Evolutionary conservation across 1,140 invertebrate genomes (phyloP), one percentile per base, ranked within the genome.

Genomic region (Neodiprion virginianus): DNA sequence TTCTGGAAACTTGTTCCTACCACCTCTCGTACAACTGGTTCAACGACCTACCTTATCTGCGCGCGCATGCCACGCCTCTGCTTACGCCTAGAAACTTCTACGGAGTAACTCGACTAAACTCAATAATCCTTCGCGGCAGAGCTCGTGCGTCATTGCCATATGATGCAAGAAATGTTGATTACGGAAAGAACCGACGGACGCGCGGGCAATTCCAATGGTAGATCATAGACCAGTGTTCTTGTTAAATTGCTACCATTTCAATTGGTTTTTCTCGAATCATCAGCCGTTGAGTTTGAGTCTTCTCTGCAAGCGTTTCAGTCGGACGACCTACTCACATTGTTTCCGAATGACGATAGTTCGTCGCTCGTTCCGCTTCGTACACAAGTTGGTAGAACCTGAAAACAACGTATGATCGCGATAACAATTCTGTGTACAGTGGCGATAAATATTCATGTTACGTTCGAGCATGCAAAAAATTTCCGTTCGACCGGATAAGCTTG

Each of bases 211-310:
- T 53, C 50, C 50, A 53, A 53, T 53, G 50, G 14, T 53, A 53
- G 50, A 53, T 53, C 50, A 53, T 53, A 53, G 50, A 53, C 50
- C 50, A 53, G 50, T 53, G 50, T 53, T 53, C 50, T 53, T 53
- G 50, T 53, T 53, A 53, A 53, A 53, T 53, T 53, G 50, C 50
- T 53, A 53, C 50, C 50, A 53, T 8, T 1, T 53, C 50, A 53
- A 53, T 53, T 53, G 50, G 50, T 14, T 53, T 1, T 53, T 53
- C 50, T 10, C 14, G 50, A 53, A 53, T 53, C 50, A 53, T 53
- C 8, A 53, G 50, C 50, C 50, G 50, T 53, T 53, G 50, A 14
- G 50, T 53, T 53, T 53, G 50, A 53, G 50, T 53, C 8, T 53
- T 53, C 8, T 53, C 50, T 53, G 50, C 50, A 53, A 53, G 50